These are phyloP conservation scores for Xyliphius kryptos DNA, from an alignment of 2,113 vertebrate species.

Conservation along the genomic window DNA sequence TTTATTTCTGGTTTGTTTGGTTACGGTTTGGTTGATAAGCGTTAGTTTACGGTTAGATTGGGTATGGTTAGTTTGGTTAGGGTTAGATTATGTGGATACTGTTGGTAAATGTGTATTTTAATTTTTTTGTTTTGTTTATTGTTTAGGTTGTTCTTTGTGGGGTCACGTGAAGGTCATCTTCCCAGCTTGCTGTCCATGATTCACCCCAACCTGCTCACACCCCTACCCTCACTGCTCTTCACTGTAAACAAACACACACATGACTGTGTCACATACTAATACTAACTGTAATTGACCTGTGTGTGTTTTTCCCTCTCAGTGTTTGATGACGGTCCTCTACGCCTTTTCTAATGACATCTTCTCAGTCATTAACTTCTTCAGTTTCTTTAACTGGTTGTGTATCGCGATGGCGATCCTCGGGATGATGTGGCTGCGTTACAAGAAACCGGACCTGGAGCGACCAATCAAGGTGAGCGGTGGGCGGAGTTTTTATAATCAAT, in stretches of 20 bases:
- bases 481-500: too few species aligned
- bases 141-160: slow-evolving; percentile 94
- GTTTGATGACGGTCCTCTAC: slow-evolving; percentile 89
- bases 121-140: too few species aligned
- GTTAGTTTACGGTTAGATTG: too few species aligned
- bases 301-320: slow-evolving; percentile 65
- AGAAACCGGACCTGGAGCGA: slow-evolving; percentile 84
- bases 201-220: slow-evolving; percentile 84
- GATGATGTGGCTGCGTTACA: slow-evolving; percentile 94
- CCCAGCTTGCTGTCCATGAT: slow-evolving; percentile 96
- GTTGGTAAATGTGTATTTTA: too few species aligned
- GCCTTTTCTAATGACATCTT: slow-evolving; percentile 94
- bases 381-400: slow-evolving; percentile 99
- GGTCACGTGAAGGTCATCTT: slow-evolving; percentile 89
- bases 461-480: slow-evolving; percentile 82
- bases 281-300: too few species aligned
- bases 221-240: slow-evolving; percentile 86
- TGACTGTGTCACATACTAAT: too few species aligned
- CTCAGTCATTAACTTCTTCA: slow-evolving; percentile 99
- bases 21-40: too few species aligned
- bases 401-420: slow-evolving; percentile 92
- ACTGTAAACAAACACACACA: slow-evolving; percentile 66
- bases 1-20: too few species aligned
- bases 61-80: too few species aligned
- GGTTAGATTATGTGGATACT: too few species aligned